Evolutionary conservation across 1,140 invertebrate species (phyloP).

Genomic region (Drosophila pandora): DNA sequence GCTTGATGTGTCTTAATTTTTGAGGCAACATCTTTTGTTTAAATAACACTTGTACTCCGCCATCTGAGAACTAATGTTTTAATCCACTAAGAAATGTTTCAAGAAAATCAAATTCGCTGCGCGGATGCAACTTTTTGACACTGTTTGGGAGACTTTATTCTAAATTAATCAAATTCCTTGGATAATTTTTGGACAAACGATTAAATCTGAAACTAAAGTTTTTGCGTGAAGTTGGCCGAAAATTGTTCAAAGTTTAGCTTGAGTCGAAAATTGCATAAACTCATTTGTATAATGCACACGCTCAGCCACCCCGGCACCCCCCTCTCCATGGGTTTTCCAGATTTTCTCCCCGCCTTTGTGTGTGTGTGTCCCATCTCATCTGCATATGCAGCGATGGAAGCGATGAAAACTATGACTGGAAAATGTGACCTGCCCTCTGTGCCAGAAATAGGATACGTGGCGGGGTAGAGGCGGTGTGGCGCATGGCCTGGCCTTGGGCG

Average conservation of each 20-base stretch:
- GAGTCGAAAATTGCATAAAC: constrained; percentile 60
- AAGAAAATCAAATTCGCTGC: background rate
- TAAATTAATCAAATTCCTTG: constrained; percentile 28
- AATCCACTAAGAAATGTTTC: background rate
- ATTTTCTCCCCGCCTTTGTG: constrained; percentile 23
- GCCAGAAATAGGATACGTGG: constrained; percentile 29
- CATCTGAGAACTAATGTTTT: background rate
- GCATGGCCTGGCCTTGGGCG: constrained; percentile 57
- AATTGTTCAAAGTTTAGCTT: constrained; percentile 41
- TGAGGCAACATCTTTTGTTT: no score
- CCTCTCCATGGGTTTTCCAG: background rate
- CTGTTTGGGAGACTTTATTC: constrained; percentile 13
- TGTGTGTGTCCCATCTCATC: constrained; percentile 29
- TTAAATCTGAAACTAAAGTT: constrained; percentile 43
- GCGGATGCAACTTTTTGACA: background rate
- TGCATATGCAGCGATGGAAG: constrained; percentile 38
- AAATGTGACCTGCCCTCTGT: constrained; percentile 46
- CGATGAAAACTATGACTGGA: constrained; percentile 56
- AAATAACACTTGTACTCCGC: no score
- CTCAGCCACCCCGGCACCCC: constrained; percentile 19
- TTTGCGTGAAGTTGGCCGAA: constrained; percentile 18
- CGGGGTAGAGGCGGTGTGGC: constrained; percentile 2
- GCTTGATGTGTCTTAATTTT: no score
- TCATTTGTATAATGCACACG: constrained; percentile 64
- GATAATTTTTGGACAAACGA: constrained; percentile 31